Evolutionary conservation across 92 coral and sea anemone species (phyloP).

Genomic region (Epizoanthus fatuus): DNA sequence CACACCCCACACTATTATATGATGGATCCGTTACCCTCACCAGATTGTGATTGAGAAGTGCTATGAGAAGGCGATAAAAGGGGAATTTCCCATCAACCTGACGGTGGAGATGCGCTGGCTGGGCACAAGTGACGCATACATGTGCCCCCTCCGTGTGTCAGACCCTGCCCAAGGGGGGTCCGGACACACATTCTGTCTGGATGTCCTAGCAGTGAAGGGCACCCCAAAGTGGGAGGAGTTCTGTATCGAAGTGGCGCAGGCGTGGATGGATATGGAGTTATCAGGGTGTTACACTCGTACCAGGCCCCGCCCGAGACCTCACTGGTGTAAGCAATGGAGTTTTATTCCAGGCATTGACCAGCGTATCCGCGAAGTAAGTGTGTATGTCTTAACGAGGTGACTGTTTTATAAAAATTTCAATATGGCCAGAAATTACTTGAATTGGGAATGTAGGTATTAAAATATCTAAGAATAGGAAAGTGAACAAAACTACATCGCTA

Average conservation of each 20-base stretch:
- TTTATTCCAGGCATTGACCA: slow-evolving; percentile 29
- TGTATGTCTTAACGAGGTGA: too few species aligned
- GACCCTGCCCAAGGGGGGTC: slow-evolving; percentile 40
- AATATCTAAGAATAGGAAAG: too few species aligned
- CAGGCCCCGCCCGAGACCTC: slow-evolving; percentile 38
- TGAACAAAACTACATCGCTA: too few species aligned
- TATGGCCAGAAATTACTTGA: neutral
- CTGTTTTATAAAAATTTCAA: neutral
- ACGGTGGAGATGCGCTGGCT: slow-evolving; percentile 41
- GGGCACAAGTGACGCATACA: slow-evolving; percentile 32
- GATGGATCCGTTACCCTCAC: neutral
- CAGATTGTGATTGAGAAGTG: slow-evolving; percentile 34
- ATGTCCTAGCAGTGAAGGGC: slow-evolving; percentile 32
- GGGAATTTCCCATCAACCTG: slow-evolving; percentile 39
- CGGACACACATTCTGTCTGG: slow-evolving; percentile 20
- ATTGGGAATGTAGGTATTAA: too few species aligned
- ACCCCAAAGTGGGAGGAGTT: slow-evolving; percentile 44
- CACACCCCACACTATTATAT: too few species aligned
- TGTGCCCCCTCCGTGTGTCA: slow-evolving; percentile 35
- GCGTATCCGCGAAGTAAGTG: slow-evolving; percentile 29
- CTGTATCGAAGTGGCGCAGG: slow-evolving; percentile 4
- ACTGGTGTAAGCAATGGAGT: slow-evolving; percentile 44
- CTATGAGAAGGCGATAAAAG: slow-evolving; percentile 16
- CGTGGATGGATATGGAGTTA: slow-evolving; percentile 25
- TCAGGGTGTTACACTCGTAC: slow-evolving; percentile 2